These are phyloP conservation scores for Hexactinellida sp. DNA, from an alignment of 37 sponge, comb jelly and placozoan genomes.

Conservation along the genomic window DNA sequence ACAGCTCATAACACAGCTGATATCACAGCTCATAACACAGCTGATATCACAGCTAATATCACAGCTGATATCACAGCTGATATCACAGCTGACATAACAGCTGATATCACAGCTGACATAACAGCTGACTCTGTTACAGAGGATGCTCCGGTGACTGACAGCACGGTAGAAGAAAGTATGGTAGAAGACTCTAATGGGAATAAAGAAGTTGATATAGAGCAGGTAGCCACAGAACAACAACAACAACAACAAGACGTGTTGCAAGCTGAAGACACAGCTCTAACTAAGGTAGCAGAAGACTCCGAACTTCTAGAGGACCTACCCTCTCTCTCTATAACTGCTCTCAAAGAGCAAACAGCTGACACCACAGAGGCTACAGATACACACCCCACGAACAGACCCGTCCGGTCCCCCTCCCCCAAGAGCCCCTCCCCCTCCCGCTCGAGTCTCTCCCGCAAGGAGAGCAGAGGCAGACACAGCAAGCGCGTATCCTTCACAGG, in stretches of 20 bases:
- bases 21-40: neutral
- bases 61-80: neutral
- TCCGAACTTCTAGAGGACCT: too few species aligned
- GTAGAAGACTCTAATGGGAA: too few species aligned
- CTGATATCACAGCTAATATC: neutral
- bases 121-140: too few species aligned
- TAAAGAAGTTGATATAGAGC: too few species aligned
- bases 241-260: too few species aligned
- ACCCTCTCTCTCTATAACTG: too few species aligned
- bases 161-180: too few species aligned
- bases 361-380: neutral
- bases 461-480: neutral
- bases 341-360: too few species aligned
- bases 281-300: too few species aligned
- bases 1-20: neutral
- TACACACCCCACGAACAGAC: neutral
- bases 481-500: neutral
- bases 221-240: too few species aligned
- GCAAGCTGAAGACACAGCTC: too few species aligned
- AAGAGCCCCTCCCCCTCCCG: neutral
- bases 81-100: neutral
- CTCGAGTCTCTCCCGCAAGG: neutral
- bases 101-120: neutral
- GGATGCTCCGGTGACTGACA: too few species aligned
- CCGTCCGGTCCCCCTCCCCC: neutral